Evolutionary conservation across 1,140 invertebrate genomes (phyloP).

Genomic region (Gryllus bimaculatus): DNA sequence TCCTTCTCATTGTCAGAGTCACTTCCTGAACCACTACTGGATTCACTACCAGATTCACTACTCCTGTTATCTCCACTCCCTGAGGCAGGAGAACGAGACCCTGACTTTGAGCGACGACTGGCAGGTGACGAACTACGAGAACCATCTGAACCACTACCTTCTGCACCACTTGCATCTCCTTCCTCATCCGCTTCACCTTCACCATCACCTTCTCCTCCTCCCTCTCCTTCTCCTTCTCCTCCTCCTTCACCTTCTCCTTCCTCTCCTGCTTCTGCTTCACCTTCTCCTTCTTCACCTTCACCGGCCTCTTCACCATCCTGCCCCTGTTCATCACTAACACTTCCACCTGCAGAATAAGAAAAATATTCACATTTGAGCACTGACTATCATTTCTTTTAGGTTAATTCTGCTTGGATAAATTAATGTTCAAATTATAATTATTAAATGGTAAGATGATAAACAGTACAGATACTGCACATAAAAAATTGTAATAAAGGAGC

Average conservation of each 20-base stretch:
- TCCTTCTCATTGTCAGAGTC: neutral
- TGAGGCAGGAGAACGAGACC: constrained; percentile 32
- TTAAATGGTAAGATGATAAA: neutral
- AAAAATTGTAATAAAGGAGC: neutral
- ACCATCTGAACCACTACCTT: constrained; percentile 30
- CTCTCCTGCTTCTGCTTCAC: neutral
- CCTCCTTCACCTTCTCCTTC: neutral
- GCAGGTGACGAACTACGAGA: constrained; percentile 26
- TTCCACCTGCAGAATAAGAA: neutral
- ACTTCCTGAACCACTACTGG: neutral
- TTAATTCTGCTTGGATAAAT: too few species aligned
- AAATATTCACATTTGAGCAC: neutral
- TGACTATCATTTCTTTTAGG: too few species aligned
- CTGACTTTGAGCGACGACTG: constrained; percentile 31
- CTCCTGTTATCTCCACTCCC: constrained; percentile 21
- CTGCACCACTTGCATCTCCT: constrained; percentile 29
- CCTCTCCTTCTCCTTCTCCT: constrained; percentile 12
- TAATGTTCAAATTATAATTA: neutral
- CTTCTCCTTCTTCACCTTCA: constrained; percentile 30
- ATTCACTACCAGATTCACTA: neutral
- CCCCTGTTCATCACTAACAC: neutral
- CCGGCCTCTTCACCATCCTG: constrained; percentile 9
- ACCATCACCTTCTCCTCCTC: constrained; percentile 28
- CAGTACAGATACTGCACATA: neutral
- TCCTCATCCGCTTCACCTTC: constrained; percentile 35